Evolutionary conservation across 2,888 invertebrate species (phyloP).

Genomic region (Drosophila greeni): DNA sequence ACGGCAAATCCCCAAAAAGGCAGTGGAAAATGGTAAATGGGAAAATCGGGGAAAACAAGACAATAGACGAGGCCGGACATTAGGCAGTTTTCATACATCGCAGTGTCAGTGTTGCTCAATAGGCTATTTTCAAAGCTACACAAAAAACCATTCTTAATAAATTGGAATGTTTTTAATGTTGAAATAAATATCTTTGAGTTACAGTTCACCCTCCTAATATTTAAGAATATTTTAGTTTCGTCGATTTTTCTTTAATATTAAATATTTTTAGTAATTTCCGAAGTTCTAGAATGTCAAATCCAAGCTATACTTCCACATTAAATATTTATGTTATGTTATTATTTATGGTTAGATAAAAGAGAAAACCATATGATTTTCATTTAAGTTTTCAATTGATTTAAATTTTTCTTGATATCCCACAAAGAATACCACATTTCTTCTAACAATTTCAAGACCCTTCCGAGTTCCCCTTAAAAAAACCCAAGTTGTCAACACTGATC

Average conservation of each 20-base stretch:
- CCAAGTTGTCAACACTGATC: constrained; percentile 8
- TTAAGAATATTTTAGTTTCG: neutral
- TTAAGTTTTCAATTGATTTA: too few relatives aligned
- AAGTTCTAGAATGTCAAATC: too few relatives aligned
- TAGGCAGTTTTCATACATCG: constrained; percentile 21
- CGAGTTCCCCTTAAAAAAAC: neutral
- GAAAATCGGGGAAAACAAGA: constrained; percentile 19
- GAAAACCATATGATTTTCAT: neutral
- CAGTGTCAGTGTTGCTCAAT: neutral
- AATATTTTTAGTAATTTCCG: neutral
- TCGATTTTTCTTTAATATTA: neutral
- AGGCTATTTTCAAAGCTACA: too few relatives aligned
- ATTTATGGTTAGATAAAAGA: neutral
- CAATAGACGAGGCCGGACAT: constrained; percentile 12
- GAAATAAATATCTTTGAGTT: neutral
- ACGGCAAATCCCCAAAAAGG: constrained; percentile 2
- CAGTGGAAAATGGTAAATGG: constrained; percentile 6
- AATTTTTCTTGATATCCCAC: too few relatives aligned
- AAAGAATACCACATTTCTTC: too few relatives aligned
- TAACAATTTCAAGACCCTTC: neutral
- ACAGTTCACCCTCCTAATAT: too few relatives aligned
- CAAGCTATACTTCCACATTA: too few relatives aligned
- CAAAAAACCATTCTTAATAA: neutral
- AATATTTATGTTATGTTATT: neutral
- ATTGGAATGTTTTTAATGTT: neutral